Evolutionary conservation across 1,140 invertebrate genomes (phyloP).

Genomic region (Drosophila lowei): DNA sequence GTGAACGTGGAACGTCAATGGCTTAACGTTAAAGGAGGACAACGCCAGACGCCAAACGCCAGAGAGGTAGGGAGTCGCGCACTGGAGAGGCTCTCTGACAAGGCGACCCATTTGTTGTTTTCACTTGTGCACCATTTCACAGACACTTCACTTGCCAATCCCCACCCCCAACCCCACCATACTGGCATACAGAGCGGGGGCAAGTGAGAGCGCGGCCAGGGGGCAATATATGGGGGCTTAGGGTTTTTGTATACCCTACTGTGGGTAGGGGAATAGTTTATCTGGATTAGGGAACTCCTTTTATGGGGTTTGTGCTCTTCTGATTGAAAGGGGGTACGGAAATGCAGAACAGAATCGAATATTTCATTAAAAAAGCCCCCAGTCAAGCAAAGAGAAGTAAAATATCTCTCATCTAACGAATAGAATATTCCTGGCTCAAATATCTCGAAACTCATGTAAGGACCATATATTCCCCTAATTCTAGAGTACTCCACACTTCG

Average conservation of each 20-base stretch:
- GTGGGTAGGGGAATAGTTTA: too few species aligned
- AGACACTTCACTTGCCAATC: constrained; percentile 64
- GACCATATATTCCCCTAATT: too few species aligned
- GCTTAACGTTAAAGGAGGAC: too few species aligned
- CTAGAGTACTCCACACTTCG: constrained; percentile 32
- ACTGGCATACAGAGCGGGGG: constrained; percentile 1
- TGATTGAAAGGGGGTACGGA: too few species aligned
- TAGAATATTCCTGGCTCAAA: too few species aligned
- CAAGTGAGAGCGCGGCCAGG: not conserved
- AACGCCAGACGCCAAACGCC: too few species aligned
- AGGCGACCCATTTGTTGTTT: constrained; percentile 80
- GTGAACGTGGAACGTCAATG: constrained; percentile 31
- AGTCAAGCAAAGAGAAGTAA: too few species aligned
- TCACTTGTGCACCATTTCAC: constrained; percentile 77
- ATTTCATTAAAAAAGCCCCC: too few species aligned
- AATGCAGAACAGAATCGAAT: too few species aligned
- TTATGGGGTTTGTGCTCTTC: not conserved
- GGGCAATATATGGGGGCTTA: constrained; percentile 26
- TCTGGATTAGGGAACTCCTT: too few species aligned
- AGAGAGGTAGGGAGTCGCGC: constrained; percentile 32
- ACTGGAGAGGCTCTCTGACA: constrained; percentile 48
- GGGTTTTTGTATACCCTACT: constrained; percentile 11
- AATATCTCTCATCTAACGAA: too few species aligned
- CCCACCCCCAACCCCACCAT: constrained; percentile 22
- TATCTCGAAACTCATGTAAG: too few species aligned